Base-by-base conservation (phyloP, 2,113 vertebrate genomes). In the Globicephala melas region DNA sequence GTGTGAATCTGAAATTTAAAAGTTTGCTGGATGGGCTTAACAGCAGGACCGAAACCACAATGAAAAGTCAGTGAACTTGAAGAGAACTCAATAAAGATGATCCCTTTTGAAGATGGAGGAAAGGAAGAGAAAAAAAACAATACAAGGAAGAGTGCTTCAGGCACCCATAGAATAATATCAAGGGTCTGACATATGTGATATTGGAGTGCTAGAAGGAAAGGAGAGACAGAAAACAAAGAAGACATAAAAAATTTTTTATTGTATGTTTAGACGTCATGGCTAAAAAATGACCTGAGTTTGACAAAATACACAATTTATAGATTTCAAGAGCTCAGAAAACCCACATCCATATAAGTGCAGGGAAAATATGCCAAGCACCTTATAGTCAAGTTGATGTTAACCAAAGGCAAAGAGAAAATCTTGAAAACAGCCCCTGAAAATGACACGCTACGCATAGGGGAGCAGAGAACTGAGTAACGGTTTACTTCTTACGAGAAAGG, bases 321-420 rank as follows among this genome's bases (percentile, higher is more conserved):
- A 20, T 26, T 55, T n/a, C 47, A 5, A n/a, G 74, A 79, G 53
- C 44, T 36, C 36, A 26, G 89, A 55, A 71, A 67, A 23, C 77
- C 62, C 23, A 5, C 20, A 14, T 62, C 47, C 11, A 1, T 10
- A 23, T 44, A 7, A 70, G 76, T 0, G 5, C 13, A 44, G 68
- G 3, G 0, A 44, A 63, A 55, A 1, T 2, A 8, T 0, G 31
- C 15, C 12, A 2, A n/a, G 17, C 31, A 2, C 0, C 0, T 23
- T 3, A 13, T 0, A 6, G 50, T 6, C 33, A 33, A 31, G 4
- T 0, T 1, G 21, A 15, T 3, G 31, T 2, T 3, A 14, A 15
- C 5, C 17, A 7, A 8, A 13, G 50, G 6, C 10, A 15, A 5
- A 60, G 20, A 53, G 55, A 4, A 0, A 1, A 1, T 1, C 28